Percentiles rank a stretch among this genome's conserved stretches.
These are phyloP conservation scores for Neomicropteryx cornuta DNA, from an alignment of 1,140 invertebrate genomes.

Conservation along the genomic window DNA sequence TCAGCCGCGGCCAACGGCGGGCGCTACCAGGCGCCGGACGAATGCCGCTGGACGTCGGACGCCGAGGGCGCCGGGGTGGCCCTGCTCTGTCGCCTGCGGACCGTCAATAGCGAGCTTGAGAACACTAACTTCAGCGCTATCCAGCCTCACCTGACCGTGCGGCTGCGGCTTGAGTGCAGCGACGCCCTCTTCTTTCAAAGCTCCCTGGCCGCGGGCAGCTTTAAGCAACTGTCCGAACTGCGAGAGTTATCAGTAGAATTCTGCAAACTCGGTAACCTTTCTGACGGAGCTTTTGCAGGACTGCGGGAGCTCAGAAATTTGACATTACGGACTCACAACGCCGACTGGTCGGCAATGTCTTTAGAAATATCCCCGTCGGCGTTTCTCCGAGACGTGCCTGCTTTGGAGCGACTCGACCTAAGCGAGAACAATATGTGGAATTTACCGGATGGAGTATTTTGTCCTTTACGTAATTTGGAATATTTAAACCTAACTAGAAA, in stretches of 20 bases:
- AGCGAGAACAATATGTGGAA: slow-evolving; percentile 81
- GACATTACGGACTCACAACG: slow-evolving; percentile 79
- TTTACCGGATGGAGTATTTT: slow-evolving; percentile 72
- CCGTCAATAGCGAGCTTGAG: slow-evolving; percentile 81
- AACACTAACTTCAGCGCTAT: slow-evolving; percentile 84
- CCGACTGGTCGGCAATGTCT: slow-evolving; percentile 77
- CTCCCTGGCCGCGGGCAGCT: slow-evolving; percentile 73
- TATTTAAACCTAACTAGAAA: slow-evolving; percentile 74
- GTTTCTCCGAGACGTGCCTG: slow-evolving; percentile 60
- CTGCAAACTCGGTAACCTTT: slow-evolving; percentile 81
- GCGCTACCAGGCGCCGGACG: slow-evolving; percentile 69
- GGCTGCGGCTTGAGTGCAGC: slow-evolving; percentile 71
- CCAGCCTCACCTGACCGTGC: slow-evolving; percentile 75
- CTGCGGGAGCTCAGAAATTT: slow-evolving; percentile 71
- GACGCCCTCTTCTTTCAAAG: slow-evolving; percentile 78
- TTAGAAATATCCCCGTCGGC: slow-evolving; percentile 64
- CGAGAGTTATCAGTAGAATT: slow-evolving; percentile 77
- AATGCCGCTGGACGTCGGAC: slow-evolving; percentile 68
- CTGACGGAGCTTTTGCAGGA: slow-evolving; percentile 71
- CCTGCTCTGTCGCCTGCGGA: slow-evolving; percentile 65
- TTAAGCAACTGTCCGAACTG: slow-evolving; percentile 69
- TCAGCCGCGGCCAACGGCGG: slow-evolving; percentile 33
- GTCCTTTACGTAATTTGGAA: slow-evolving; percentile 63
- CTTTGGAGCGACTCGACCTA: slow-evolving; percentile 70
- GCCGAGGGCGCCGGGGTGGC: slow-evolving; percentile 55